Conservation (phyloP, 2,113 vertebrate genomes). For the Leuciscus idus region DNA sequence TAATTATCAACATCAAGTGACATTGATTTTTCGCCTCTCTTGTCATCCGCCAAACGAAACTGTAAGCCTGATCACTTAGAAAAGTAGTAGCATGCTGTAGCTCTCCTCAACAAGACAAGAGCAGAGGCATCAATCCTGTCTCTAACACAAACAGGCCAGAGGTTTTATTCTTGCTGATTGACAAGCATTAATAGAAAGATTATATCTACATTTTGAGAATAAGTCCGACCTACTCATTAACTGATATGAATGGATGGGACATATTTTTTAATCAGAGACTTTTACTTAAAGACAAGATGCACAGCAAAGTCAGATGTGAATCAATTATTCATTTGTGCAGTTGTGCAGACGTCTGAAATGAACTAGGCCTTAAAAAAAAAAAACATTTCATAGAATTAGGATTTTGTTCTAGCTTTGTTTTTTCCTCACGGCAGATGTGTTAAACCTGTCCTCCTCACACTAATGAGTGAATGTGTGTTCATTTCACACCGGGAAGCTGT, state of each 20-base stretch:
- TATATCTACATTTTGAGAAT: background rate
- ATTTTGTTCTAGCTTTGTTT: background rate
- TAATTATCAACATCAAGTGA: no score
- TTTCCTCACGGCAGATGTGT: background rate
- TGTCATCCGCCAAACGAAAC: background rate
- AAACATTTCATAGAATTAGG: background rate
- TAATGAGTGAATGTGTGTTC: constrained; percentile 15
- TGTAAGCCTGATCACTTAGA: background rate
- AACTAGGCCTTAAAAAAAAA: no score
- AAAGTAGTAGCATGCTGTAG: background rate
- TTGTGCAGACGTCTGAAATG: background rate
- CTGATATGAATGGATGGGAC: background rate
- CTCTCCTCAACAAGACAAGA: background rate
- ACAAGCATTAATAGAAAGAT: no score
- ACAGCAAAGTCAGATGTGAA: background rate
- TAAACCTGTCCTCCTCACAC: background rate
- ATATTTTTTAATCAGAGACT: background rate
- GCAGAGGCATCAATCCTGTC: background rate
- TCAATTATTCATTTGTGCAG: background rate
- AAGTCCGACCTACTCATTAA: background rate
- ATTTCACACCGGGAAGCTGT: background rate
- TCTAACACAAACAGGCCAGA: background rate
- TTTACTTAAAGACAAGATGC: background rate
- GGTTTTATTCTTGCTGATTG: no score
- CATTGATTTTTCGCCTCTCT: background rate